phyloP scores from a whole-genome alignment of 1,140 invertebrate species.

The Zaprionus lachaisei region DNA sequence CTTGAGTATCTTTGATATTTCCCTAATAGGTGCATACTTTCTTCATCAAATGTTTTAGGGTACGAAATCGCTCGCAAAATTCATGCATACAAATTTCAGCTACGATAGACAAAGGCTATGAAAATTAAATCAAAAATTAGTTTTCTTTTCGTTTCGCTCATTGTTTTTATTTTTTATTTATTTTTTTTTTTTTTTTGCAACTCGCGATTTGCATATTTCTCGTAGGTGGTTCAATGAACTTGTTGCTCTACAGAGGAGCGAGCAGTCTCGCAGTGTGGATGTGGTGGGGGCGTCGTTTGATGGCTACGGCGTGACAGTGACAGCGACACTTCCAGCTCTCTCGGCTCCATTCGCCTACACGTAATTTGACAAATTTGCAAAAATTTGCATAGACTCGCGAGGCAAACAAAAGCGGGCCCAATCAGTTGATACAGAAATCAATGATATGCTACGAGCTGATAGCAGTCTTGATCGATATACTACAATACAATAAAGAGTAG shows the following conservation, averaged over 20 bases:
- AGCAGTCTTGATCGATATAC: conserved; percentile 9
- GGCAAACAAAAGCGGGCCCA: conserved; percentile 53
- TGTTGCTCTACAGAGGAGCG: conserved; percentile 46
- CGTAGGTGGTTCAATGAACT: conserved; percentile 82
- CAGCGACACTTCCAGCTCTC: conserved; percentile 66
- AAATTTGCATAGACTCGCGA: conserved; percentile 69
- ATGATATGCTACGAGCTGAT: conserved; percentile 10
- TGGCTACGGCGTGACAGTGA: conserved; percentile 54
- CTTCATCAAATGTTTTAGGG: conserved; percentile 5
- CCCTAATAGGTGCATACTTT: background rate
- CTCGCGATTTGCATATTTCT: conserved; percentile 77
- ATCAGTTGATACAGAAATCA: conserved; percentile 41
- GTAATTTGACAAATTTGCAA: conserved; percentile 77
- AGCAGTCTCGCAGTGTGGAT: conserved; percentile 24
- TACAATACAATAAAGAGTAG: background rate
- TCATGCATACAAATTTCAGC: conserved; percentile 44
- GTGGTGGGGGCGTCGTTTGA: conserved; percentile 66
- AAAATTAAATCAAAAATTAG: conserved; percentile 69
- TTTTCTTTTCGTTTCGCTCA: conserved; percentile 65
- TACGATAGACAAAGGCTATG: conserved; percentile 62
- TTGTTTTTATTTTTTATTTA: conserved; percentile 55
- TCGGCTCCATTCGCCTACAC: conserved; percentile 70
- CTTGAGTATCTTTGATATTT: too few relatives aligned
- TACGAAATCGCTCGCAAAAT: conserved; percentile 36
- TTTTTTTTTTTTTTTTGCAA: conserved; percentile 51